Evolutionary conservation across 2,888 invertebrate species (phyloP).

Genomic region (Epsilonema sp.): DNA sequence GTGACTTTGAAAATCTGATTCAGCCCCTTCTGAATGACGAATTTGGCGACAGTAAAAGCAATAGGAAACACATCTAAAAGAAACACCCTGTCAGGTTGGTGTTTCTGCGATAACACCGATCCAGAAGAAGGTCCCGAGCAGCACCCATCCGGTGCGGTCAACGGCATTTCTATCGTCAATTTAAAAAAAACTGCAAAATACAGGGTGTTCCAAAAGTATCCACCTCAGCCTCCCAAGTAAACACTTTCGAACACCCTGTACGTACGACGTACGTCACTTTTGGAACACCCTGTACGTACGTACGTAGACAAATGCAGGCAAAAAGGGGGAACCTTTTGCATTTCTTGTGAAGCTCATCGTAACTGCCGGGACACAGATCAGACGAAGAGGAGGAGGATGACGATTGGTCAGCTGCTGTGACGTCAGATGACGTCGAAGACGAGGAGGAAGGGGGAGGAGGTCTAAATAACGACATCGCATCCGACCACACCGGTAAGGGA

Average conservation of each 20-base stretch:
- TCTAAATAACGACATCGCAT: too few relatives aligned
- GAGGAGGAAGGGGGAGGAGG: too few relatives aligned
- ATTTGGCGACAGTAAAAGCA: constrained; percentile 84
- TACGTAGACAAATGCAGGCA: background rate
- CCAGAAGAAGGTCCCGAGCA: background rate
- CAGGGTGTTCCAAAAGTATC: background rate
- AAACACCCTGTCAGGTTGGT: constrained; percentile 6
- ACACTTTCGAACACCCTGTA: too few relatives aligned
- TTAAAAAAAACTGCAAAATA: background rate
- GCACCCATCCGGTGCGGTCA: too few relatives aligned
- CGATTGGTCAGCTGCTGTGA: background rate
- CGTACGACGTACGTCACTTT: background rate
- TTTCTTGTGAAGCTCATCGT: constrained; percentile 86
- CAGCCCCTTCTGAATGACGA: constrained; percentile 81
- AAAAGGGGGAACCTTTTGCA: constrained; percentile 55
- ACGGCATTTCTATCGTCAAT: background rate
- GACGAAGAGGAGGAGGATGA: too few relatives aligned
- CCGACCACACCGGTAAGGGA: too few relatives aligned
- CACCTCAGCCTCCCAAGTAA: too few relatives aligned
- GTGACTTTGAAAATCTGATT: constrained; percentile 82
- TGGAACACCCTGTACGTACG: background rate
- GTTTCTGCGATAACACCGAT: background rate
- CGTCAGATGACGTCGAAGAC: background rate
- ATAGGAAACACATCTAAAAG: constrained; percentile 78
- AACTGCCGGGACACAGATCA: constrained; percentile 48